A percentile compares a stretch with the other conserved stretches of the same genome.
Conservation (phyloP, 1,140 invertebrate genomes). For the Drosophila auraria region DNA sequence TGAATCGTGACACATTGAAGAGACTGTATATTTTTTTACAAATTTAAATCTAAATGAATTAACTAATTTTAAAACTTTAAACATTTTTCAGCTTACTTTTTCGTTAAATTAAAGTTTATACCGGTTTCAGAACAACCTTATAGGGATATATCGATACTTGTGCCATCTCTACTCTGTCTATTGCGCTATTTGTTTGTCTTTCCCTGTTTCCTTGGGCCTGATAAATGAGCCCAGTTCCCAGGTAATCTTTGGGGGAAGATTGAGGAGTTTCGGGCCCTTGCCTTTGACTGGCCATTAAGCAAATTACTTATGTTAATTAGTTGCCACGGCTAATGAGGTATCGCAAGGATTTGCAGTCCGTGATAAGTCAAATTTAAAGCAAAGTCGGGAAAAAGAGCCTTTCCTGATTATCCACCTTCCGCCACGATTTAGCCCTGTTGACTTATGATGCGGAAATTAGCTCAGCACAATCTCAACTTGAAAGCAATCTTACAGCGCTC, state of each 20-base stretch:
- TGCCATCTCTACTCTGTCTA: constrained; percentile 3
- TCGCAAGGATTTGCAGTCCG: constrained; percentile 57
- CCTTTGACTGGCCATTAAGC: constrained; percentile 57
- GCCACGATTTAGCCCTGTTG: constrained; percentile 33
- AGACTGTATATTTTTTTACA: not conserved
- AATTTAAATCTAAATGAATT: too few species aligned
- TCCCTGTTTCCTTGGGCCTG: constrained; percentile 10
- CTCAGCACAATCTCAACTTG: constrained; percentile 36
- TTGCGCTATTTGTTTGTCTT: constrained; percentile 30
- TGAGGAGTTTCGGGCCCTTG: constrained; percentile 43
- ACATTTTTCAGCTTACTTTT: too few species aligned
- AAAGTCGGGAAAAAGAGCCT: constrained; percentile 20
- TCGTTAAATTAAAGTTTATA: not conserved
- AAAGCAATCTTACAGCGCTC: constrained; percentile 35
- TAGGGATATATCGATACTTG: not conserved
- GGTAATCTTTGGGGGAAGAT: constrained; percentile 28
- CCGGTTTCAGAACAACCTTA: too few species aligned
- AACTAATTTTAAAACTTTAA: too few species aligned
- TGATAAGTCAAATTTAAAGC: constrained; percentile 53
- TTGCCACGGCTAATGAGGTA: constrained; percentile 71
- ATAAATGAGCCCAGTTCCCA: constrained; percentile 52
- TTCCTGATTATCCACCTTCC: constrained; percentile 47
- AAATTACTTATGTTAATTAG: constrained; percentile 84
- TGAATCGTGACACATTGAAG: too few species aligned
- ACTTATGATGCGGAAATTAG: constrained; percentile 45